A percentile compares a stretch with the other conserved stretches of the same genome.
These are phyloP conservation scores for Pogonophryne albipinna DNA, from an alignment of 2,797 vertebrate species.

Conservation along the genomic window DNA sequence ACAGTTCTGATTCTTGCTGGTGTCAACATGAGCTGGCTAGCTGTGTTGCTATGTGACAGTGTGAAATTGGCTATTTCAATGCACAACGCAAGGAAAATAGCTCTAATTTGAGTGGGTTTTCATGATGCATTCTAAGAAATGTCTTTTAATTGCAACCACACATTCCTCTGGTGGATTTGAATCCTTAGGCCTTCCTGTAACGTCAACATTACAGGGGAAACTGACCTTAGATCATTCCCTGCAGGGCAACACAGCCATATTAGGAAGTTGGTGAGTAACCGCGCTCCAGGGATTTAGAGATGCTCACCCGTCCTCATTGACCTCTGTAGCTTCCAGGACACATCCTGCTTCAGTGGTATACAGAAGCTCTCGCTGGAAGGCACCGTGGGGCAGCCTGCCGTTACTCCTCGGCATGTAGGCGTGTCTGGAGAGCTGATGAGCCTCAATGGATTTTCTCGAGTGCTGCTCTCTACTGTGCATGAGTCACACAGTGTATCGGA, in stretches of 20 bases:
- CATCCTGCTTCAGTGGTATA: constrained; percentile 52
- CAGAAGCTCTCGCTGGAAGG: constrained; percentile 53
- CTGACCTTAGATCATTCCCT: constrained; percentile 58
- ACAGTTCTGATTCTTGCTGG: constrained; percentile 52
- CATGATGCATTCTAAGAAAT: constrained; percentile 15
- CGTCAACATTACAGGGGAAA: constrained; percentile 18
- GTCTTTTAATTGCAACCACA: constrained; percentile 18
- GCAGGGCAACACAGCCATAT: constrained; percentile 45
- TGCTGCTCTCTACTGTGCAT: constrained; percentile 63
- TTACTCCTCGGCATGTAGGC: constrained; percentile 57
- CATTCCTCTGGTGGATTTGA: constrained; percentile 9
- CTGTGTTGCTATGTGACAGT: constrained; percentile 43
- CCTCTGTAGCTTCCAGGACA: constrained; percentile 68
- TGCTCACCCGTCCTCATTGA: constrained; percentile 65
- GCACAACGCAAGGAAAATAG: constrained; percentile 38
- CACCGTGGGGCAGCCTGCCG: constrained; percentile 57
- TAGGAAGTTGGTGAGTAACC: constrained; percentile 61
- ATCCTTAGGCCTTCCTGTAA: constrained; percentile 16
- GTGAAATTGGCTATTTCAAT: constrained; percentile 46
- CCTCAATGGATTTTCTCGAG: constrained; percentile 69
- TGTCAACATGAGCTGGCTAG: constrained; percentile 47
- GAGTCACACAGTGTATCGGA: constrained; percentile 72
- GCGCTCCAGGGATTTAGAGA: constrained; percentile 53
- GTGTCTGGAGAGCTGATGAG: constrained; percentile 74
- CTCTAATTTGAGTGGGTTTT: constrained; percentile 21